Base-by-base conservation (phyloP, 2,888 invertebrate species). In the Dicyrtoma fusca region DNA sequence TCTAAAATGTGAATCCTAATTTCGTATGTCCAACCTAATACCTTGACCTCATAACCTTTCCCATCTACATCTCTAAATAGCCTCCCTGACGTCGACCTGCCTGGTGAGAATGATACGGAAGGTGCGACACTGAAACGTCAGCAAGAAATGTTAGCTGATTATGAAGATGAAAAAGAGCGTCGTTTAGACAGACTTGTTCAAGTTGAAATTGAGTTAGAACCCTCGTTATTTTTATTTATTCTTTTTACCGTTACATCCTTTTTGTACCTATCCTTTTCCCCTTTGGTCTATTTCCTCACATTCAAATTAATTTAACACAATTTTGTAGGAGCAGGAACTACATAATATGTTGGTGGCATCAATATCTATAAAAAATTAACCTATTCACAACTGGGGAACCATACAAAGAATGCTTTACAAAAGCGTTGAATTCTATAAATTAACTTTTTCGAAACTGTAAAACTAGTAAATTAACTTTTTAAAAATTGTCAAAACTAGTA, bases 131-230 rank as follows among this genome's bases (percentile, higher is more conserved):
- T 66, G 5, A 66, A 66, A 34, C 23, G 49, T 17, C 66, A 66
- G 21, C 19, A 66, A 17, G 53, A 66, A 42, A 17, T 66, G 6
- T 14, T 53, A 17, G 53, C 49, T 19, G 34, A 53, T 1, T 66
- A 66, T n/a, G 63, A 69, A 26, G 74, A 57, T 11, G 75, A 76
- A 51, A 61, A 66, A 14, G 73, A 75, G 47, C 62, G 57, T 11
- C 55, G 64, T 1, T 61, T 75, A 17, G 69, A 61, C 34, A 11
- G 47, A 26, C 59, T 77, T 5, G n/a, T 77, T 45, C 57, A 47
- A 34, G 19, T 76, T 49, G 74, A 76, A 62, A 68, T 77, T n/a
- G 74, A 73, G 78, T 76, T 71, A 71, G 71, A 59, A n/a, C n/a
- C n/a, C n/a, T n/a, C n/a, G n/a, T n/a, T n/a, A n/a, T n/a, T n/a